phyloP scores from a whole-genome alignment of 2,888 invertebrate species.

The Leucoptera coffeella region DNA sequence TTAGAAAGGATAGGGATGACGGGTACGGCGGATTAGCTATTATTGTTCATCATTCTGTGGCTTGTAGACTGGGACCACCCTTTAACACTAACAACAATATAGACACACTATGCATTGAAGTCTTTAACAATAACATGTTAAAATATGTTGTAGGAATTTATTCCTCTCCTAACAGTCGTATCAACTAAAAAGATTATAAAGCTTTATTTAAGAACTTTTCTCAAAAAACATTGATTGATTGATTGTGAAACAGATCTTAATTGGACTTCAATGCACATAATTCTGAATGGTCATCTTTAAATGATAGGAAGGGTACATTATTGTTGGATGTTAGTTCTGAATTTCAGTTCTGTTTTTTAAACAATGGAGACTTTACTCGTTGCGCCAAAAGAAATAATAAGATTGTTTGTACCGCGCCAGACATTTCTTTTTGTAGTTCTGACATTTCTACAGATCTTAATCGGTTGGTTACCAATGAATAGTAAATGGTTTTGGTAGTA shows the following conservation, averaged over 20 bases:
- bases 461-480: conserved; percentile 6
- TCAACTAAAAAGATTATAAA: conserved; percentile 4
- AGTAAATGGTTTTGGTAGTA: conserved; percentile 6
- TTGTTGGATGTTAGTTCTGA: conserved; percentile 5
- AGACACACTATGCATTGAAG: conserved; percentile 4
- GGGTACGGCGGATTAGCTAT: conserved; percentile 7
- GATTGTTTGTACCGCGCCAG: conserved; percentile 6
- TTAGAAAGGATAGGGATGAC: conserved; percentile 5
- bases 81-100: conserved; percentile 4
- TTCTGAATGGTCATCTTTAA: conserved; percentile 6
- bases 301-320: conserved; percentile 6
- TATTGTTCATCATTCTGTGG: conserved; percentile 6
- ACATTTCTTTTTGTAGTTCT: conserved; percentile 5
- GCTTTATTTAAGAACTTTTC: background rate
- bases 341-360: conserved; percentile 5
- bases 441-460: conserved; percentile 6
- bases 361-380: conserved; percentile 5
- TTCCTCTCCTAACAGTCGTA: conserved; percentile 6
- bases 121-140: conserved; percentile 5
- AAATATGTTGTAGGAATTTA: conserved; percentile 7
- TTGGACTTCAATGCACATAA: conserved; percentile 7
- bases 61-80: background rate
- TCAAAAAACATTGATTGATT: conserved; percentile 5
- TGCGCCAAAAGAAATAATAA: conserved; percentile 4
- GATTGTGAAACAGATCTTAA: too few species aligned